These are phyloP conservation scores for Heliconius hermathena DNA, from an alignment of 1,140 invertebrate genomes.

Conservation along the genomic window DNA sequence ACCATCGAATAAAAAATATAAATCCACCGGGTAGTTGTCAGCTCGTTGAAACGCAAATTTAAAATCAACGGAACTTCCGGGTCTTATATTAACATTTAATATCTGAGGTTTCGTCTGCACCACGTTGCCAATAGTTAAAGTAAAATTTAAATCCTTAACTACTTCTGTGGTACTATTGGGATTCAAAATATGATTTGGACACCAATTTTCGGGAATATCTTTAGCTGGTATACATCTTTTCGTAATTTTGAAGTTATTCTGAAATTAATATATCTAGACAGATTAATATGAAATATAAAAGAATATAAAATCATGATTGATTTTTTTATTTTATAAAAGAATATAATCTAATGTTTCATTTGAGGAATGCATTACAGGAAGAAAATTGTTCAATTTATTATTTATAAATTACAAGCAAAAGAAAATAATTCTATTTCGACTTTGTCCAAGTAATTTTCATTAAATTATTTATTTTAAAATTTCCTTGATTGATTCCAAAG, in stretches of 20 bases:
- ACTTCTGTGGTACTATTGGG: slow-evolving; percentile 33
- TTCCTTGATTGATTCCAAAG: not conserved
- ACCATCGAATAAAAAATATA: slow-evolving; percentile 94
- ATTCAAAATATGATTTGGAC: slow-evolving; percentile 39
- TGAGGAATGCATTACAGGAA: no score
- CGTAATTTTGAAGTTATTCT: slow-evolving; percentile 48
- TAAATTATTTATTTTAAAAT: not conserved
- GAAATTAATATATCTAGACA: slow-evolving; percentile 22
- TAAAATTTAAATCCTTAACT: slow-evolving; percentile 44
- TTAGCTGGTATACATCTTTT: slow-evolving; percentile 47
- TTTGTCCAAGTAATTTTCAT: not conserved
- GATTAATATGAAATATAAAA: not conserved
- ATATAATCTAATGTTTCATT: no score
- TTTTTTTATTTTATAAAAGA: no score
- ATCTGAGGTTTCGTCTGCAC: slow-evolving; percentile 70
- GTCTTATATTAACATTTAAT: slow-evolving; percentile 53
- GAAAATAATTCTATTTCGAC: no score
- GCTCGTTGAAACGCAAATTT: slow-evolving; percentile 82
- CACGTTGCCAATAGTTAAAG: slow-evolving; percentile 41
- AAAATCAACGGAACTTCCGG: slow-evolving; percentile 54
- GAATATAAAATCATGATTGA: no score
- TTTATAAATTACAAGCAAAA: no score
- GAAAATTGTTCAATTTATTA: no score
- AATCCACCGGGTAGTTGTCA: slow-evolving; percentile 92
- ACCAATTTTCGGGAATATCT: slow-evolving; percentile 41